These are phyloP conservation scores for Melanophora roralis DNA, from an alignment of 2,888 invertebrate species.

Conservation along the genomic window DNA sequence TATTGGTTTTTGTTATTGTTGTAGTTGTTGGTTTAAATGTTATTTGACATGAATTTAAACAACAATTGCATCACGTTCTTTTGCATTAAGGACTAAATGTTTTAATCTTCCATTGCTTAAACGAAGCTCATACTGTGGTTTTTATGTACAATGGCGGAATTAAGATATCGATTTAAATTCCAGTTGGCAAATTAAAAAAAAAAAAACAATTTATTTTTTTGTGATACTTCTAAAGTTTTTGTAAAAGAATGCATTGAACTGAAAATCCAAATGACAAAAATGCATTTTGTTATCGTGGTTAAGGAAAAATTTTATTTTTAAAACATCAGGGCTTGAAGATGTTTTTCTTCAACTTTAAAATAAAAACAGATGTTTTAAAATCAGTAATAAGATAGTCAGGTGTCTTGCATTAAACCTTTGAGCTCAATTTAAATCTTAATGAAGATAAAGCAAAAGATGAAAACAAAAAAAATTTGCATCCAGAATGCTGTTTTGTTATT, in stretches of 20 bases:
- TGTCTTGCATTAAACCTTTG: no score
- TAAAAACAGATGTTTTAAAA: no score
- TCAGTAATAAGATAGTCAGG: no score
- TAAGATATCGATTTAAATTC: slow-evolving; percentile 50
- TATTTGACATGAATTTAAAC: slow-evolving; percentile 61
- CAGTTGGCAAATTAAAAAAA: slow-evolving; percentile 35
- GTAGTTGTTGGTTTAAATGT: slow-evolving; percentile 34
- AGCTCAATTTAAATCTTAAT: no score
- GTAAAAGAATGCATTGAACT: slow-evolving; percentile 31
- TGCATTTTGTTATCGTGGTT: slow-evolving; percentile 27
- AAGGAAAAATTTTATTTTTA: slow-evolving; percentile 18
- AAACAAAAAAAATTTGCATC: no score
- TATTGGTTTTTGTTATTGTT: slow-evolving; percentile 21
- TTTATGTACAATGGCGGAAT: slow-evolving; percentile 11
- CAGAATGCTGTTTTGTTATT: no score
- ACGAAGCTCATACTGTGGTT: slow-evolving; percentile 17
- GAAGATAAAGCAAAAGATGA: no score
- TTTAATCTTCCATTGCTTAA: slow-evolving; percentile 45
- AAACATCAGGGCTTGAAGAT: slow-evolving; percentile 16
- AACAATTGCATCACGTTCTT: slow-evolving; percentile 59
- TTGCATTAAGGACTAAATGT: slow-evolving; percentile 51
- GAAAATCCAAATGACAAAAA: slow-evolving; percentile 37
- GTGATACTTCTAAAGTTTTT: background rate
- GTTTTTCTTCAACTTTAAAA: no score
- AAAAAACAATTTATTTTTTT: slow-evolving; percentile 26